These are phyloP conservation scores for Lucilia sericata DNA, from an alignment of 1,140 invertebrate genomes.

Conservation along the genomic window DNA sequence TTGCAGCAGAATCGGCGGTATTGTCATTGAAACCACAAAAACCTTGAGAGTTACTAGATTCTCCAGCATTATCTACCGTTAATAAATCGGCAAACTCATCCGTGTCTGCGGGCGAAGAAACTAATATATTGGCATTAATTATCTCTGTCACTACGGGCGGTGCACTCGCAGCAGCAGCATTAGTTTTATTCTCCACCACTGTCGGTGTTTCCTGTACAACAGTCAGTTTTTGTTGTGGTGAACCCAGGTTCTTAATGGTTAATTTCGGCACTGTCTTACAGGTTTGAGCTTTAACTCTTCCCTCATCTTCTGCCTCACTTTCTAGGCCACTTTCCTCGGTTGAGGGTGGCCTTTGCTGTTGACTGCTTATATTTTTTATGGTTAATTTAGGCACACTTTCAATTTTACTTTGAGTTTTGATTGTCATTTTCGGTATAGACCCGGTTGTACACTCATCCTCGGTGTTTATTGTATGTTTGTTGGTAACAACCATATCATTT, in stretches of 20 bases:
- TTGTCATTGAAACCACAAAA: conserved; percentile 58
- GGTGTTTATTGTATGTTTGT: background rate
- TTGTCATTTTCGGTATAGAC: conserved; percentile 47
- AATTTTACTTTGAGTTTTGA: conserved; percentile 44
- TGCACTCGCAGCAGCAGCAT: background rate
- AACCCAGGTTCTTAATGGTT: conserved; percentile 64
- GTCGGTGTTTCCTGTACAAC: conserved; percentile 51
- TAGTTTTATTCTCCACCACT: conserved; percentile 19
- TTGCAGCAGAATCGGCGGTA: background rate
- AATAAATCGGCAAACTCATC: conserved; percentile 32
- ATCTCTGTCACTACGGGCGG: background rate
- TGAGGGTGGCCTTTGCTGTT: conserved; percentile 35
- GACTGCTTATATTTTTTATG: background rate
- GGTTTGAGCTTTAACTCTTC: conserved; percentile 36
- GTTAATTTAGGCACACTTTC: conserved; percentile 29
- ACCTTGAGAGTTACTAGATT: conserved; percentile 57
- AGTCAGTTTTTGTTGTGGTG: conserved; percentile 61
- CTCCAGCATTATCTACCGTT: conserved; percentile 51
- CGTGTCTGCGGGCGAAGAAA: conserved; percentile 20
- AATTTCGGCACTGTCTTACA: conserved; percentile 55
- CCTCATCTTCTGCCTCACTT: conserved; percentile 43
- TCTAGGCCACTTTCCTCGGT: conserved; percentile 47
- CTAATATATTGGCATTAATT: background rate
- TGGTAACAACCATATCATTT: background rate
- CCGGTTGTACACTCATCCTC: conserved; percentile 14